Base-by-base conservation (phyloP, 2,113 vertebrate species). In the Galbula dea region DNA sequence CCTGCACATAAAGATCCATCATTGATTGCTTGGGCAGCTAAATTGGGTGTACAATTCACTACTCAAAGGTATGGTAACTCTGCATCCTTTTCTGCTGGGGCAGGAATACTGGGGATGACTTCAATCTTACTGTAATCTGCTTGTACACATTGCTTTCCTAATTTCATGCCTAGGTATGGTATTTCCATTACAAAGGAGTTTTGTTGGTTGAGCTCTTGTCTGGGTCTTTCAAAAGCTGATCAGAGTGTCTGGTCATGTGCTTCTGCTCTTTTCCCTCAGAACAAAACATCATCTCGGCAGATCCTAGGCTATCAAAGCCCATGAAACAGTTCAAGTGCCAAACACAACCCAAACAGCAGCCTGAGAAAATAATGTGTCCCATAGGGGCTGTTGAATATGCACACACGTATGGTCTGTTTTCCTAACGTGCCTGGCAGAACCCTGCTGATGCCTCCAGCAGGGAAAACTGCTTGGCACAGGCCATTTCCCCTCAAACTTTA, bases 371-470 rank as follows among this genome's bases (percentile, higher is more conserved):
- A 37, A 94, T 74, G 93, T 86, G 11, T 96, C 93, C 93, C 95
- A 74, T 51, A 85, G 79, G 94, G 79, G 79, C 85, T 94, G 86
- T 88, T 91, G 93, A 86, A 90, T 86, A 90, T 90, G 88, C 86
- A 96, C 95, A 93, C 76, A 91, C 10, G 63, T 94, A 77, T 74
- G 88, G 73, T 91, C 88, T 96, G 93, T 96, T 93, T 96, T 93
- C 93, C 90, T 78, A 74, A 3, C 7, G 3, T 86, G 90, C 83
- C 90, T 95, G 72, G 88, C 90, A 86, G 90, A 96, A 71, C 88
- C 92, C 88, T 51, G 95, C 96, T 95, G 93, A 88, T 95, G 88
- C 92, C 89, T 93, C 96, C 93, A 95, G 88, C 95, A 91, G 92
- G 90, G 96, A 85, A 30, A 93, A 95, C 69, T 90, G 86, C 91